These are phyloP conservation scores for Suncus etruscus DNA, from an alignment of 2,113 vertebrate species.

Conservation along the genomic window DNA sequence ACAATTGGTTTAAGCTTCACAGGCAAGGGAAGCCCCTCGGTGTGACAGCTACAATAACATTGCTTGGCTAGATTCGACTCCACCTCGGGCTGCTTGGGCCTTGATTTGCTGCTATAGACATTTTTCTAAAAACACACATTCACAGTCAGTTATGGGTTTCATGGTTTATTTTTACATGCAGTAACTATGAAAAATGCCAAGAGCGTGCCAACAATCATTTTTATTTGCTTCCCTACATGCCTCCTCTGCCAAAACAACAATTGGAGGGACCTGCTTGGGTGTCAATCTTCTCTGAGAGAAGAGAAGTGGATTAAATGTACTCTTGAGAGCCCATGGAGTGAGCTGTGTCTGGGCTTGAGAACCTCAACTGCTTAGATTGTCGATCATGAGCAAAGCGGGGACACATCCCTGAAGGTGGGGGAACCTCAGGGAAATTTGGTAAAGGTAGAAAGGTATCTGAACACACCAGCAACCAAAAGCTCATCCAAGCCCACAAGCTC, in stretches of 20 bases:
- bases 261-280: background rate
- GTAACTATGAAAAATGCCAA: slow-evolving; percentile 22
- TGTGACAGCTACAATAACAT: slow-evolving; percentile 78
- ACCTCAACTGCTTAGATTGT: background rate
- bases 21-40: slow-evolving; percentile 50
- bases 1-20: slow-evolving; percentile 86
- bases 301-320: no score
- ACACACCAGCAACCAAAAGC: no score
- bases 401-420: background rate
- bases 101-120: slow-evolving; percentile 55
- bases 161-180: slow-evolving; percentile 36
- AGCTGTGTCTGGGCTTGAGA: background rate
- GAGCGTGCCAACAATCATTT: background rate
- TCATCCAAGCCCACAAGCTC: no score
- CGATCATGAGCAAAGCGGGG: background rate
- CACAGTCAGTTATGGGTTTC: background rate
- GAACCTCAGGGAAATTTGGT: no score
- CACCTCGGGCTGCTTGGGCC: background rate
- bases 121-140: background rate
- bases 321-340: no score
- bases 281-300: background rate
- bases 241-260: background rate
- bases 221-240: slow-evolving; percentile 2
- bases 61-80: background rate
- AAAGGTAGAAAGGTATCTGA: no score